phyloP scores from a whole-genome alignment of 2,797 vertebrate species.

The Hemibagrus guttatus region DNA sequence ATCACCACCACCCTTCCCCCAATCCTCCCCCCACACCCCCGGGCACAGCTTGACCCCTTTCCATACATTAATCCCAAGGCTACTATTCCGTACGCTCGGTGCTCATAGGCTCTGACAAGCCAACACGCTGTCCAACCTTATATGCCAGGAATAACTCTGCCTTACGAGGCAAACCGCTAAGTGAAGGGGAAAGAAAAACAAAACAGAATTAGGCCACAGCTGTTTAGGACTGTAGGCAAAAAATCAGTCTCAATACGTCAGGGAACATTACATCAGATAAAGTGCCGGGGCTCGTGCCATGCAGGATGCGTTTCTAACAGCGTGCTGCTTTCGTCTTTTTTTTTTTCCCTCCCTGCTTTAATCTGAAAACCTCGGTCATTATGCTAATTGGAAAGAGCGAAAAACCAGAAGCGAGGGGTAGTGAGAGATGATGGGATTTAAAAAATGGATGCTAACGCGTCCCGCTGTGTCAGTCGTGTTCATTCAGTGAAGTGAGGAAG shows the following conservation, averaged over 20 bases:
- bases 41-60: constrained; percentile 55
- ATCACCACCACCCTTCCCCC: neutral
- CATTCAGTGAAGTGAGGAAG: constrained; percentile 6
- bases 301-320: constrained; percentile 10
- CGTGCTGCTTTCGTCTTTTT: constrained; percentile 21
- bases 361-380: constrained; percentile 52
- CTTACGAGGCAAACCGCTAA: constrained; percentile 82
- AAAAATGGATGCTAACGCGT: constrained; percentile 68
- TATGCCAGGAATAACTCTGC: constrained; percentile 75
- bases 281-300: constrained; percentile 62
- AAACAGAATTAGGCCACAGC: constrained; percentile 89
- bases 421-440: constrained; percentile 69
- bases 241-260: constrained; percentile 92
- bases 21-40: constrained; percentile 37
- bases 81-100: constrained; percentile 66
- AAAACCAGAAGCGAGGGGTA: constrained; percentile 48
- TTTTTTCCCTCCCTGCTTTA: constrained; percentile 29
- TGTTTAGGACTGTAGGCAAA: constrained; percentile 89
- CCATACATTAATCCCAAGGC: constrained; percentile 62
- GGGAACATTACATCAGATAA: constrained; percentile 83
- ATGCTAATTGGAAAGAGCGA: constrained; percentile 56
- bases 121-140: constrained; percentile 71
- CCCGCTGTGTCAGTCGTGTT: constrained; percentile 30
- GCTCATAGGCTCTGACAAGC: constrained; percentile 75
- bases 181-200: constrained; percentile 56